phyloP scores from a whole-genome alignment of 2,888 invertebrate species.

The Tridacna crocea region DNA sequence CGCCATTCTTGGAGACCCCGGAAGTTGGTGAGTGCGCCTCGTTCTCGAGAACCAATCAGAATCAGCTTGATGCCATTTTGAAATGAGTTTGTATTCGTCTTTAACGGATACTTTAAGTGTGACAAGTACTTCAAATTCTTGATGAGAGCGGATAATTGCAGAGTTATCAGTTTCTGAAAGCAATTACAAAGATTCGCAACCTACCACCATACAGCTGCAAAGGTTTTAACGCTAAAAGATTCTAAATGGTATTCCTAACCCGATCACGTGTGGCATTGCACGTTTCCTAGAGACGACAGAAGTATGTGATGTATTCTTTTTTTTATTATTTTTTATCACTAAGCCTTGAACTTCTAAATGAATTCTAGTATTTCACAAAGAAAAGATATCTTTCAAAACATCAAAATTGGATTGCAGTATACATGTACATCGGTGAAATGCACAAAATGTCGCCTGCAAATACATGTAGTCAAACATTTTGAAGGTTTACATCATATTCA shows the following conservation, averaged over 20 bases:
- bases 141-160: slow-evolving; percentile 17
- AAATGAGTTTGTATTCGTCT: slow-evolving; percentile 16
- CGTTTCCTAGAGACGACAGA: background rate
- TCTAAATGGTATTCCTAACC: background rate
- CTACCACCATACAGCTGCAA: background rate
- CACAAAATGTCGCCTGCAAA: too few species aligned
- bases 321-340: too few species aligned
- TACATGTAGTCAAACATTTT: too few species aligned
- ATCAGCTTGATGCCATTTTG: slow-evolving; percentile 8
- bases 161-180: slow-evolving; percentile 3
- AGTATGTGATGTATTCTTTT: background rate
- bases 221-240: background rate
- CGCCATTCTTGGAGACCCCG: slow-evolving; percentile 39
- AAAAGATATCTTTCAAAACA: too few species aligned
- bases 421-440: too few species aligned
- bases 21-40: slow-evolving; percentile 42
- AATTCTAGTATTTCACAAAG: too few species aligned
- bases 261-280: background rate
- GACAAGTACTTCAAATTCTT: slow-evolving; percentile 8
- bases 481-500: too few species aligned
- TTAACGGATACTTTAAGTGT: slow-evolving; percentile 17
- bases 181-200: background rate
- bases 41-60: slow-evolving; percentile 39
- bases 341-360: too few species aligned
- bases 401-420: too few species aligned